Evolutionary conservation across 2,113 vertebrate genomes (phyloP).

Genomic region (Benitochromis conjunctus): DNA sequence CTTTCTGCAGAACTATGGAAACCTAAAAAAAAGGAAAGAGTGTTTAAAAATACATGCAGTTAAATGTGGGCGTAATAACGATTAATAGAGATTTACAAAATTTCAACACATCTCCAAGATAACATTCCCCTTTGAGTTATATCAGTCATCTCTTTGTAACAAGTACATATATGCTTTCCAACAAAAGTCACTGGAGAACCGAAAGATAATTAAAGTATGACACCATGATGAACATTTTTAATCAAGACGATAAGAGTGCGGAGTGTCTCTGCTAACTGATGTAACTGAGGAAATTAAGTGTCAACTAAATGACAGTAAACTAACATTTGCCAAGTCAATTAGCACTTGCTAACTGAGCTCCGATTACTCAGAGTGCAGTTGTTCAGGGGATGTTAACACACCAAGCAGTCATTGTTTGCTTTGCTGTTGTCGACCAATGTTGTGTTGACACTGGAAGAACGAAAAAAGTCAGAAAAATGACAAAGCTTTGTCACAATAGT

Average conservation of each 20-base stretch:
- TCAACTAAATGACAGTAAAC: neutral
- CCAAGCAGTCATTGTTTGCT: neutral
- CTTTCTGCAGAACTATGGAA: neutral
- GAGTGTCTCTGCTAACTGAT: neutral
- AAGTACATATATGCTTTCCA: neutral
- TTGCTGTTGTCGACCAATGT: neutral
- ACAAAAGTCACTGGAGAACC: neutral
- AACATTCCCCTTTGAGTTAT: neutral
- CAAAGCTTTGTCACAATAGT: neutral
- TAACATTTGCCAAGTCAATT: constrained; percentile 17
- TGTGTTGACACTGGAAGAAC: neutral
- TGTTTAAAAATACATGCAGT: neutral
- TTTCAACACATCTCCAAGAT: neutral
- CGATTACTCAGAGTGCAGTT: neutral
- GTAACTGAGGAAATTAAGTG: neutral
- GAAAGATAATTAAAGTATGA: neutral
- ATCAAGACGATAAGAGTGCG: neutral
- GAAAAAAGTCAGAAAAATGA: neutral
- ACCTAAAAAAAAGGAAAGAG: neutral
- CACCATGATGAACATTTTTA: neutral
- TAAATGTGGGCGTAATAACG: neutral
- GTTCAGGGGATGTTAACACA: neutral
- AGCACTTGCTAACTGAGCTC: constrained; percentile 23
- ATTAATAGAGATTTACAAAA: neutral
- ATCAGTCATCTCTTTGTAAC: neutral